Percentiles rank a stretch among this genome's conserved stretches.
phyloP scores from a whole-genome alignment of 2,888 invertebrate genomes.

The Cheiracanthium punctorium region DNA sequence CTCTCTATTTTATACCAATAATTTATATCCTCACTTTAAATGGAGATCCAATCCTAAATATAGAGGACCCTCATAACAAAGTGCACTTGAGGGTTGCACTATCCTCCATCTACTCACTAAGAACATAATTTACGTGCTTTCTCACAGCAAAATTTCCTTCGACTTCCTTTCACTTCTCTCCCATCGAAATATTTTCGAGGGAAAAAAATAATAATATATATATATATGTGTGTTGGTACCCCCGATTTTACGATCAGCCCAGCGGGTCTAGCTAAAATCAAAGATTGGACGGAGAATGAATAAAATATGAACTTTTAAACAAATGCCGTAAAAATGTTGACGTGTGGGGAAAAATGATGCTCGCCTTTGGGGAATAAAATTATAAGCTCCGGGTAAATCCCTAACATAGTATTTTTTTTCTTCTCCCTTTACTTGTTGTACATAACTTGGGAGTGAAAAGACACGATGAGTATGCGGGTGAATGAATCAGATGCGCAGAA shows the following conservation, averaged over 20 bases:
- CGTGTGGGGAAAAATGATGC: slow-evolving; percentile 65
- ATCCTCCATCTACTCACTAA: too few relatives aligned
- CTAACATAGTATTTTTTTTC: not conserved
- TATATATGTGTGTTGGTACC: slow-evolving; percentile 30
- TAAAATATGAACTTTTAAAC: slow-evolving; percentile 69
- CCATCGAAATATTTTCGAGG: slow-evolving; percentile 1
- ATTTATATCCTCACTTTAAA: too few relatives aligned
- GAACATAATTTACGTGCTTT: slow-evolving; percentile 47
- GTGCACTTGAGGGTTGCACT: too few relatives aligned
- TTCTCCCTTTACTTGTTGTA: not conserved
- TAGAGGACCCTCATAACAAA: too few relatives aligned
- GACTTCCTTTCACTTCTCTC: not conserved
- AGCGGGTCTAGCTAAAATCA: slow-evolving; percentile 36
- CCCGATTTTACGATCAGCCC: slow-evolving; percentile 44
- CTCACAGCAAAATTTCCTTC: not conserved
- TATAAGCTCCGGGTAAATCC: slow-evolving; percentile 38
- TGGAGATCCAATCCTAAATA: too few relatives aligned
- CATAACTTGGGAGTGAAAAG: not conserved
- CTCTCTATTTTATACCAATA: too few relatives aligned
- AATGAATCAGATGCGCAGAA: not conserved
- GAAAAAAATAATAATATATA: too few relatives aligned
- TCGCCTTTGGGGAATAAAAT: slow-evolving; percentile 43
- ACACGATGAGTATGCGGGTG: not conserved
- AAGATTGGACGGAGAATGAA: slow-evolving; percentile 65
- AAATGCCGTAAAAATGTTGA: slow-evolving; percentile 69